Conservation (phyloP, 2,888 invertebrate genomes). For the Cosmia trapezina region DNA sequence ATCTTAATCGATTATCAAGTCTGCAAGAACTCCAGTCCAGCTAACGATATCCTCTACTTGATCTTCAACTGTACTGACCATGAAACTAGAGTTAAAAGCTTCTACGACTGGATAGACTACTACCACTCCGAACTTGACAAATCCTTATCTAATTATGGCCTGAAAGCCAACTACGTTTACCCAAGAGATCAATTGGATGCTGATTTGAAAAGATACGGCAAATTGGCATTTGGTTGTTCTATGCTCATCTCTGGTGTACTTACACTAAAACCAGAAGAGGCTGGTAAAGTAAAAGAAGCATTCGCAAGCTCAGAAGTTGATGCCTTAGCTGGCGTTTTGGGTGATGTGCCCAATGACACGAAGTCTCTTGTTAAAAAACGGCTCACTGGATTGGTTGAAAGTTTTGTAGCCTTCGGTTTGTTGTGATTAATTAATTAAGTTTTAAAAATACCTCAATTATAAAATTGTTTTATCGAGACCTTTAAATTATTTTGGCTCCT, state of each 20-base stretch:
- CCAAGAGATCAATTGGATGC: constrained; percentile 67
- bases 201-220: constrained; percentile 69
- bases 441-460: not conserved
- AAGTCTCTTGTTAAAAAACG: constrained; percentile 48
- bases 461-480: not conserved
- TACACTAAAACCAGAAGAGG: constrained; percentile 63
- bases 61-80: constrained; percentile 75
- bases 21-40: constrained; percentile 68
- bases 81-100: constrained; percentile 65
- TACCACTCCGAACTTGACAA: constrained; percentile 68
- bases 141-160: constrained; percentile 59
- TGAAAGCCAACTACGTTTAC: constrained; percentile 65
- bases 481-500: not conserved
- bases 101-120: constrained; percentile 69
- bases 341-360: constrained; percentile 48
- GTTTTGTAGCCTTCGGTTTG: constrained; percentile 62
- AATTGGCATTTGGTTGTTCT: constrained; percentile 52
- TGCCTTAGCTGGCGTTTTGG: not conserved
- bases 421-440: constrained; percentile 20
- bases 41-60: constrained; percentile 69
- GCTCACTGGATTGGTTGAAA: constrained; percentile 65
- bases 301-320: not conserved
- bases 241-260: constrained; percentile 56
- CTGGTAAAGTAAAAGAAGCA: constrained; percentile 48
- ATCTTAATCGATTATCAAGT: constrained; percentile 76